These are phyloP conservation scores for Pyxicephalus adspersus DNA, from an alignment of 2,113 vertebrate species.

Conservation along the genomic window DNA sequence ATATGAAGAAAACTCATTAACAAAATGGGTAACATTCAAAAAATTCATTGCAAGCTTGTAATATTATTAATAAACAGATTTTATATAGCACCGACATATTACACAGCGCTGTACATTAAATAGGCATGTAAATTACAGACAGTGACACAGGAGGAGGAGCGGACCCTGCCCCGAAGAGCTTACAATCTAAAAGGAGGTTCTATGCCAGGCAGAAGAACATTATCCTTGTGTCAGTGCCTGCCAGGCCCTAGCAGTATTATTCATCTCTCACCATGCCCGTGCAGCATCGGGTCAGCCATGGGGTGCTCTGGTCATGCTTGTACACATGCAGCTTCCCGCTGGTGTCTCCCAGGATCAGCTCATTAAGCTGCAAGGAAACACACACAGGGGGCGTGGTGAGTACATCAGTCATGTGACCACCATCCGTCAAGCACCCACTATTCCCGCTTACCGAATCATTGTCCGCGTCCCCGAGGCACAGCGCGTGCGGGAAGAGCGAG, in stretches of 20 bases:
- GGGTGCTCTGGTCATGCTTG: conserved; percentile 91
- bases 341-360: conserved; percentile 94
- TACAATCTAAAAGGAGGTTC: too few relatives aligned
- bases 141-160: too few relatives aligned
- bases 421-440: conserved; percentile 57
- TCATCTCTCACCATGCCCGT: conserved; percentile 88
- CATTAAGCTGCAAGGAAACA: conserved; percentile 82
- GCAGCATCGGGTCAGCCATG: conserved; percentile 85
- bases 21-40: too few relatives aligned
- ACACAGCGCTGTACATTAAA: too few relatives aligned
- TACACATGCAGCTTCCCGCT: conserved; percentile 89
- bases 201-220: too few relatives aligned
- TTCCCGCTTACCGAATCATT: conserved; percentile 81
- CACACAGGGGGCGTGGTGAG: not conserved
- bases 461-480: conserved; percentile 92
- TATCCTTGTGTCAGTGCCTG: too few relatives aligned
- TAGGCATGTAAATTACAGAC: too few relatives aligned
- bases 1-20: too few relatives aligned
- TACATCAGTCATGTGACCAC: not conserved
- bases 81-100: too few relatives aligned
- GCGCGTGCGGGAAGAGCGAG: conserved; percentile 88
- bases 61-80: too few relatives aligned
- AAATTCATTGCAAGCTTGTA: too few relatives aligned
- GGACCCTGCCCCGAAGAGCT: too few relatives aligned
- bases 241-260: not conserved